Evolutionary conservation across 2,888 invertebrate genomes (phyloP).

Genomic region (Rhaphigaster nebulosa): DNA sequence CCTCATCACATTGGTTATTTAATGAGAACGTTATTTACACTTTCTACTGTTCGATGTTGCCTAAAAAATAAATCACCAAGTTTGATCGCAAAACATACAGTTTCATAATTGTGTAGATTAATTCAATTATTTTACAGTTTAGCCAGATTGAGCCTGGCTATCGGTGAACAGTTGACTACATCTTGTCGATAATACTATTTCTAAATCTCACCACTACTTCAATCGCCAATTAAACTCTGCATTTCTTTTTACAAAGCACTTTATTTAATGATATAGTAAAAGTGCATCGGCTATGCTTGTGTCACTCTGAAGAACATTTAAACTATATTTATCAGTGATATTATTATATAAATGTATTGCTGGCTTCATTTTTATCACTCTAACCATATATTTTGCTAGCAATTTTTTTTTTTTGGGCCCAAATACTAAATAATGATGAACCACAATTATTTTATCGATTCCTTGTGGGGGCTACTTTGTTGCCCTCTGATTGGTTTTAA

Average conservation of each 20-base stretch:
- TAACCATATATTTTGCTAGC: no score
- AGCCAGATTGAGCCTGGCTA: slow-evolving; percentile 1
- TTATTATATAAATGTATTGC: no score
- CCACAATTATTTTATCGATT: neutral
- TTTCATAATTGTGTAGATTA: neutral
- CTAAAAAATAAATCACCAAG: slow-evolving; percentile 21
- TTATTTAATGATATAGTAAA: neutral
- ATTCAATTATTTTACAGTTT: neutral
- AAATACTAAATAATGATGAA: no score
- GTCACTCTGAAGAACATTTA: neutral
- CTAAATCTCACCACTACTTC: neutral
- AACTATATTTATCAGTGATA: neutral
- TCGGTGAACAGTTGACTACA: neutral
- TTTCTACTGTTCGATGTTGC: neutral
- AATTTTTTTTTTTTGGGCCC: no score
- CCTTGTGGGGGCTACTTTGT: neutral
- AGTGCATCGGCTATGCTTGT: neutral
- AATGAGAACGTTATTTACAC: neutral
- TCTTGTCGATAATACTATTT: neutral
- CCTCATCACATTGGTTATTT: neutral
- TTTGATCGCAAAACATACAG: neutral
- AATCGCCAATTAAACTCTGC: neutral
- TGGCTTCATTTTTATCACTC: no score
- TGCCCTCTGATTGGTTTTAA: neutral
- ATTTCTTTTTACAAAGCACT: neutral